These are phyloP conservation scores for Gymnodraco acuticeps DNA, from an alignment of 2,797 vertebrate species.

Conservation along the genomic window DNA sequence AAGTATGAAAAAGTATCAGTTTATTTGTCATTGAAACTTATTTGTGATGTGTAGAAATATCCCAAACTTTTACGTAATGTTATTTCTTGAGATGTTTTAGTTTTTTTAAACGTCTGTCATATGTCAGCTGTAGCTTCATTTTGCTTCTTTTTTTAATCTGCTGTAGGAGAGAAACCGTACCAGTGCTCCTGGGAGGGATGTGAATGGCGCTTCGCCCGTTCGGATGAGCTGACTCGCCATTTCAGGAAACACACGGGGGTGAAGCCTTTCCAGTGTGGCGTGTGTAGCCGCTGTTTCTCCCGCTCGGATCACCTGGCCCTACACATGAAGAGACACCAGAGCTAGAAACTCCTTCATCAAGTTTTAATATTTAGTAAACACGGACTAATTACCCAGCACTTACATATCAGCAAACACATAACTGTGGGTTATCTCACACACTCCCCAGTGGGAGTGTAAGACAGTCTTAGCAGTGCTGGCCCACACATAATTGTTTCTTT, in stretches of 20 bases:
- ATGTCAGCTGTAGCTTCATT: background rate
- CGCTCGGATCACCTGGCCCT: slow-evolving; percentile 97
- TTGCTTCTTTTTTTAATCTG: background rate
- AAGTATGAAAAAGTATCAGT: background rate
- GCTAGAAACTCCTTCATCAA: slow-evolving; percentile 73
- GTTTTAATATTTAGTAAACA: slow-evolving; percentile 7
- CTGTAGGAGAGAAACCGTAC: slow-evolving; percentile 96
- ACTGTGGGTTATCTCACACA: slow-evolving; percentile 34
- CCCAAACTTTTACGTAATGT: background rate
- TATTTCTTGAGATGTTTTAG: background rate
- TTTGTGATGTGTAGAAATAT: background rate
- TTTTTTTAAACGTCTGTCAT: background rate
- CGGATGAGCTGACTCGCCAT: slow-evolving; percentile 97
- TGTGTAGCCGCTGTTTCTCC: slow-evolving; percentile 96
- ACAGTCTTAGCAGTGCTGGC: slow-evolving; percentile 48
- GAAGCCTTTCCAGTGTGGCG: slow-evolving; percentile 95
- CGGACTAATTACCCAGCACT: slow-evolving; percentile 20
- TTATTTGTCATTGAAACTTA: slow-evolving; percentile 24
- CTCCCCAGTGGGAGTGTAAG: slow-evolving; percentile 18
- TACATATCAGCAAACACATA: slow-evolving; percentile 37
- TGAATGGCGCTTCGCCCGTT: slow-evolving; percentile 97
- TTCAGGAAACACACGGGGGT: slow-evolving; percentile 97
- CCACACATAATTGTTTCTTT: slow-evolving; percentile 45
- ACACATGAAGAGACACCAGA: slow-evolving; percentile 99
- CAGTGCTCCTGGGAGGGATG: slow-evolving; percentile 98